Conservation (phyloP, 2,888 invertebrate species). For the Therioaphis trifolii region DNA sequence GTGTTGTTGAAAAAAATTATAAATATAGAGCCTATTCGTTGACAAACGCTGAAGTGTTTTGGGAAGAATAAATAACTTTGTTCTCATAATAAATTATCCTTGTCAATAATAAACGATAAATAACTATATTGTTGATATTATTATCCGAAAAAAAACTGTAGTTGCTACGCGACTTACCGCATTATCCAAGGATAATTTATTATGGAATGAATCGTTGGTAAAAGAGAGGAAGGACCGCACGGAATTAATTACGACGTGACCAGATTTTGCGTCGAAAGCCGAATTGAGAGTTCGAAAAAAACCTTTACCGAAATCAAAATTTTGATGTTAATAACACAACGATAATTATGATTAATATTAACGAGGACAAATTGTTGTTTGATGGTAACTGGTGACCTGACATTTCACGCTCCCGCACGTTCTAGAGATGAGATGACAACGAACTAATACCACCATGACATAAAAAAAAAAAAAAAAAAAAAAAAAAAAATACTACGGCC, state of each 20-base stretch:
- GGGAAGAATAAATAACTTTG: constrained; percentile 9
- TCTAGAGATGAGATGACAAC: no score
- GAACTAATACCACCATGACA: no score
- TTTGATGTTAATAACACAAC: background rate
- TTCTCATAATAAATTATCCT: constrained; percentile 24
- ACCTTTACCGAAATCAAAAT: background rate
- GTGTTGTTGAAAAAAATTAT: no score
- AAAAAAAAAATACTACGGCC: no score
- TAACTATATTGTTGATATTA: background rate
- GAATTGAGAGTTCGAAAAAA: no score
- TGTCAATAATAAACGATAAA: constrained; percentile 8
- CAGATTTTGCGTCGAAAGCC: background rate
- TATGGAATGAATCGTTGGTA: background rate
- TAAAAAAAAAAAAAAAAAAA: no score
- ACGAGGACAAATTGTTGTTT: no score
- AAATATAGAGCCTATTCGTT: no score
- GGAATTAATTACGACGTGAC: background rate
- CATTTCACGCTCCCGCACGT: no score
- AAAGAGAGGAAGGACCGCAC: background rate
- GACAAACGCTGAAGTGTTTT: no score
- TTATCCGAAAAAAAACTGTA: background rate
- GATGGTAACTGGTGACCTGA: no score
- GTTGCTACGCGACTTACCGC: background rate
- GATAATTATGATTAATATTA: background rate
- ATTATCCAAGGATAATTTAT: background rate